Percentiles rank a stretch among this genome's conserved stretches.
These are phyloP conservation scores for Ennomos erosarius DNA, from an alignment of 2,888 invertebrate species.

Conservation along the genomic window DNA sequence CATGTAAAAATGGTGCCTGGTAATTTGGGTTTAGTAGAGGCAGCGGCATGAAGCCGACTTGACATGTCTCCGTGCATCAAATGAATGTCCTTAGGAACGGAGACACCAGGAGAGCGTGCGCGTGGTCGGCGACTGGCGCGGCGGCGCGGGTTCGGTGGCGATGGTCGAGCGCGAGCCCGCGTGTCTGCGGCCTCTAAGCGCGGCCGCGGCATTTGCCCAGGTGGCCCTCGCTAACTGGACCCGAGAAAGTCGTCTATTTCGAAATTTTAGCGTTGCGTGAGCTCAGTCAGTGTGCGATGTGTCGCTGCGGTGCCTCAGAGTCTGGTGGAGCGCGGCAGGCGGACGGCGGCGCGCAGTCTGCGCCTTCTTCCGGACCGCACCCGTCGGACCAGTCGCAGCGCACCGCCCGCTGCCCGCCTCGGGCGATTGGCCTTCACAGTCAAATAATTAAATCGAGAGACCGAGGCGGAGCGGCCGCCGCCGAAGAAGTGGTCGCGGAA, in stretches of 20 bases:
- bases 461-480: conserved; percentile 59
- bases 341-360: conserved; percentile 84
- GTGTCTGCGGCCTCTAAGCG: conserved; percentile 54
- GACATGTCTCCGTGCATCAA: background rate
- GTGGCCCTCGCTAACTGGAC: conserved; percentile 71
- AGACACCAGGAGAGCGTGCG: conserved; percentile 19
- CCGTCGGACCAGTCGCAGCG: conserved; percentile 82
- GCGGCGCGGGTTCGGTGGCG: conserved; percentile 44
- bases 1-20: too few species aligned
- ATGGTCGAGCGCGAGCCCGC: conserved; percentile 39
- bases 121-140: conserved; percentile 15
- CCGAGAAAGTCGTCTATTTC: conserved; percentile 81
- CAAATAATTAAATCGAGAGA: conserved; percentile 82
- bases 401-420: conserved; percentile 80
- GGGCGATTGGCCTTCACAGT: conserved; percentile 83
- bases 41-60: too few species aligned
- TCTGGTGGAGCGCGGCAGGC: conserved; percentile 74
- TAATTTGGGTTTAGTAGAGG: too few species aligned
- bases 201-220: conserved; percentile 63
- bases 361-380: conserved; percentile 80
- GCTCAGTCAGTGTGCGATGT: conserved; percentile 68
- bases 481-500: conserved; percentile 81
- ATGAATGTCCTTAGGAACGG: conserved; percentile 10
- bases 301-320: conserved; percentile 80
- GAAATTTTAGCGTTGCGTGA: conserved; percentile 80